Evolutionary conservation across 92 coral and sea anemone species (phyloP).

Genomic region (Pocillopora meandrina): DNA sequence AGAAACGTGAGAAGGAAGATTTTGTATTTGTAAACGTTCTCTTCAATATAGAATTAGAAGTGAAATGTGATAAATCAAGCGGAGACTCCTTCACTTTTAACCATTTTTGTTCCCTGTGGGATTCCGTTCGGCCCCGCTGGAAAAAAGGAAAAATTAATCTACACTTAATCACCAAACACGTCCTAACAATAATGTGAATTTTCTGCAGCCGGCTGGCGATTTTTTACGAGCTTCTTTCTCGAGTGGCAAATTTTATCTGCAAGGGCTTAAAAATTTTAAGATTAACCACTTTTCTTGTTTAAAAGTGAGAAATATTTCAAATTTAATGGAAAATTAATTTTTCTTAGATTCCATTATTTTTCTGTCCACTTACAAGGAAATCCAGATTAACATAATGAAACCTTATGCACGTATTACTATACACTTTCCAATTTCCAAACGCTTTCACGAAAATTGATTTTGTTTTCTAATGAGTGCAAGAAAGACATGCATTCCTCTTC

Average conservation of each 20-base stretch:
- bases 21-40: neutral
- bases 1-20: neutral
- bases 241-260: neutral
- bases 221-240: neutral
- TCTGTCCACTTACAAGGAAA: neutral
- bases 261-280: neutral
- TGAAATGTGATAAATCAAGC: neutral
- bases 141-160: conserved; percentile 1
- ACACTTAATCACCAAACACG: conserved; percentile 11
- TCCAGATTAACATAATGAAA: conserved; percentile 10
- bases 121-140: neutral
- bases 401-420: neutral
- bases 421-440: neutral
- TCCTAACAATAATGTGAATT: neutral
- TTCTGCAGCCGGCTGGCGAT: neutral
- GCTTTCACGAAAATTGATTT: neutral
- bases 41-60: neutral
- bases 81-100: neutral
- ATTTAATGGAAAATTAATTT: neutral
- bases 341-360: neutral
- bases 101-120: conserved; percentile 5
- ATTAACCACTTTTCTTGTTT: neutral
- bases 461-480: neutral
- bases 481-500: neutral
- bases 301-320: neutral